Conservation (phyloP, 2,888 invertebrate species). For the Oxyscelio sp. region DNA sequence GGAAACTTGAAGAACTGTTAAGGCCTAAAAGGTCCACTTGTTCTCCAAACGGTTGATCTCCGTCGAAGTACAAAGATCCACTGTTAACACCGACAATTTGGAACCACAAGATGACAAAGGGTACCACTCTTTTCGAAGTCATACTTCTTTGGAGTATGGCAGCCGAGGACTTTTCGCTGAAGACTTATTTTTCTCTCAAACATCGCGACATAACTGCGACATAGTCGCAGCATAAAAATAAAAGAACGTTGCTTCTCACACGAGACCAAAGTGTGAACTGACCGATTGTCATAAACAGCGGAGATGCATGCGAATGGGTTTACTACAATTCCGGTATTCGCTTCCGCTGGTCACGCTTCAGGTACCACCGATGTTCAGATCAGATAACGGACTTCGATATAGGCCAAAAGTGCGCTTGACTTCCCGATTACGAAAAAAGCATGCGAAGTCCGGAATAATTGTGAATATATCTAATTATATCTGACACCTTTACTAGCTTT, state of each 20-base stretch:
- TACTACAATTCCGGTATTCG: constrained; percentile 82
- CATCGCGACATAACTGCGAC: constrained; percentile 31
- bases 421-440: constrained; percentile 51
- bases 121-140: constrained; percentile 17
- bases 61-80: constrained; percentile 33
- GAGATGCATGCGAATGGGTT: constrained; percentile 76
- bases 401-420: constrained; percentile 65
- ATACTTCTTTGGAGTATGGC: constrained; percentile 9
- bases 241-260: constrained; percentile 29
- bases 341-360: constrained; percentile 82
- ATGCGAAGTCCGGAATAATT: constrained; percentile 35
- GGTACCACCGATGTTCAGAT: constrained; percentile 65
- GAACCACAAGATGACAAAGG: constrained; percentile 37
- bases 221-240: constrained; percentile 28
- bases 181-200: constrained; percentile 27
- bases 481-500: too few relatives aligned
- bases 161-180: background rate
- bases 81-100: constrained; percentile 23
- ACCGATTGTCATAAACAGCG: constrained; percentile 77
- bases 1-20: constrained; percentile 25
- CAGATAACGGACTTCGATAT: constrained; percentile 62
- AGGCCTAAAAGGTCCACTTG: constrained; percentile 74
- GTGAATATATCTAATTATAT: too few relatives aligned
- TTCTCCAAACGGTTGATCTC: constrained; percentile 63
- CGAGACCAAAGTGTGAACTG: constrained; percentile 78